These are phyloP conservation scores for Meda fulgida DNA, from an alignment of 2,797 vertebrate genomes.

Conservation along the genomic window DNA sequence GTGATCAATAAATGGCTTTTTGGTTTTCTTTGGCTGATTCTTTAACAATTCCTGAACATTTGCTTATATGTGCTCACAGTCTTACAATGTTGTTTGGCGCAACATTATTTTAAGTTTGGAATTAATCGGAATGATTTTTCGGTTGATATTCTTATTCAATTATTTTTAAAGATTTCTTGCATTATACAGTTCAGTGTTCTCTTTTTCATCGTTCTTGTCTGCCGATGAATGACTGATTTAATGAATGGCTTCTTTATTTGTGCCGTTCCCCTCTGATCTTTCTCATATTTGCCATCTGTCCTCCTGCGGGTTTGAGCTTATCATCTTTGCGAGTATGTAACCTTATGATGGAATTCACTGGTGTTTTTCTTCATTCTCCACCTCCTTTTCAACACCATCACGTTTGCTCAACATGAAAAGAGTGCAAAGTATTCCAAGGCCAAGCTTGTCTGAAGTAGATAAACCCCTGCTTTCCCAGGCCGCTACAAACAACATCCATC, in stretches of 20 bases:
- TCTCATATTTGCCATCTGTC: background rate
- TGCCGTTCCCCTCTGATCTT: background rate
- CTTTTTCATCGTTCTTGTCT: too few species aligned
- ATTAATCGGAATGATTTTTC: background rate
- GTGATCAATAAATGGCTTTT: constrained; percentile 14
- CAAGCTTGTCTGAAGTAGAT: constrained; percentile 72
- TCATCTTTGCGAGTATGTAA: constrained; percentile 28
- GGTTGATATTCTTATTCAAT: too few species aligned
- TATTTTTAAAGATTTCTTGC: too few species aligned
- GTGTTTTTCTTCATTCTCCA: constrained; percentile 46
- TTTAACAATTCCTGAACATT: background rate
- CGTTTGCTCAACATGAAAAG: constrained; percentile 74
- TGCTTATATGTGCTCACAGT: background rate
- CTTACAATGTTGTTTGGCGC: background rate
- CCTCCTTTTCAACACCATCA: constrained; percentile 67
- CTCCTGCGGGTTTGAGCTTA: constrained; percentile 48
- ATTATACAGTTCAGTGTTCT: too few species aligned
- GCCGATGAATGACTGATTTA: too few species aligned
- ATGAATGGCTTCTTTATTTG: constrained; percentile 10
- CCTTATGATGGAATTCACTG: constrained; percentile 19
- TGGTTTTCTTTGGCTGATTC: too few species aligned
- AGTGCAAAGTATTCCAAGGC: constrained; percentile 83
- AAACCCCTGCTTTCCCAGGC: constrained; percentile 79
- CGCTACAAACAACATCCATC: constrained; percentile 65
- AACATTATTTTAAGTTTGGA: background rate